Percentiles rank a stretch among this genome's conserved stretches.
phyloP scores from a whole-genome alignment of 2,888 invertebrate genomes.

The Abscondita cerata region DNA sequence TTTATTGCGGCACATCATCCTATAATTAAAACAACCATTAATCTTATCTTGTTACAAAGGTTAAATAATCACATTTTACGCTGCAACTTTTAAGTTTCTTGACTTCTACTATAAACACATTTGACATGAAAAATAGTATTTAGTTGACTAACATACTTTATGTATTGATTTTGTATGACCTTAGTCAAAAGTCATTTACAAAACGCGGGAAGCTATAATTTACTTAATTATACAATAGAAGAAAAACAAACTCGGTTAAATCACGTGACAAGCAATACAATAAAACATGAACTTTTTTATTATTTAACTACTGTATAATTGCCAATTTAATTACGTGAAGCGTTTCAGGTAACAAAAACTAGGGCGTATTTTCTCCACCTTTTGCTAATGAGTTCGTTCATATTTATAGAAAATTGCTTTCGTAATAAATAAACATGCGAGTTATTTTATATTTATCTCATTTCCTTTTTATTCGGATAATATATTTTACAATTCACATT shows the following conservation, averaged over 20 bases:
- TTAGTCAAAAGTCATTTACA: conserved; percentile 9
- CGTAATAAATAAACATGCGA: no score
- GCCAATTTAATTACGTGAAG: no score
- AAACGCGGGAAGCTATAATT: conserved; percentile 3
- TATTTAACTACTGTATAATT: no score
- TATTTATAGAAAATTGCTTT: no score
- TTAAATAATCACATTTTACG: conserved; percentile 32
- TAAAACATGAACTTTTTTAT: no score
- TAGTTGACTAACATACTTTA: conserved; percentile 10
- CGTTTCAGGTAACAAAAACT: no score
- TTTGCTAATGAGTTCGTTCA: no score
- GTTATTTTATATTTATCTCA: no score
- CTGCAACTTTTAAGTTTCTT: conserved; percentile 37
- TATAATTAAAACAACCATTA: conserved; percentile 33
- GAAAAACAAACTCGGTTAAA: conserved; percentile 5
- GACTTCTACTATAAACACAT: conserved; percentile 25
- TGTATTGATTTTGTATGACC: conserved; percentile 11
- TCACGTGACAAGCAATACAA: not conserved
- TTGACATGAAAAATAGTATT: conserved; percentile 7
- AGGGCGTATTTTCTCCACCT: no score
- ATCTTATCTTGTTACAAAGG: conserved; percentile 37
- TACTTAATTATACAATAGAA: conserved; percentile 8
- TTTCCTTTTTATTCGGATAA: no score
- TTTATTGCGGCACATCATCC: conserved; percentile 33
- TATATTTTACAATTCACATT: no score